Base-by-base conservation (phyloP, 2,113 vertebrate genomes). In the Corythornis cristatus region DNA sequence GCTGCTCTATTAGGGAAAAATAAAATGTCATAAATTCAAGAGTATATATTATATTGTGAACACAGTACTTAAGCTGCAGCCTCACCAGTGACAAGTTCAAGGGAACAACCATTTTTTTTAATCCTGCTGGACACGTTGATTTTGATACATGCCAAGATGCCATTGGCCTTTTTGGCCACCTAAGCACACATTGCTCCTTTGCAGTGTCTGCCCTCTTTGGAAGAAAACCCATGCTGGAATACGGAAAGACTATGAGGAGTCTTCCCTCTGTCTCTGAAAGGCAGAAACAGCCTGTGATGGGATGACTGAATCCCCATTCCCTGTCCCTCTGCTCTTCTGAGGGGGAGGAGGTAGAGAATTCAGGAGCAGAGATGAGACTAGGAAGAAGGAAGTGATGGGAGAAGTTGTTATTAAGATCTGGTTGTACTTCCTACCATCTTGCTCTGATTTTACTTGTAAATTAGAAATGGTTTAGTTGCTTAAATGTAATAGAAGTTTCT, bases 21-120 rank as follows among this genome's bases (percentile, higher is more conserved):
- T 90, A 95, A 94, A 95, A 75, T 92, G 70, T 83, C 70, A 95
- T 91, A 31, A 83, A 33, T 61, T 94, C 66, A 90, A 82, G 89
- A 88, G 29, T 87, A 35, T 35, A 35, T 35, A 35, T 35, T 35
- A 35, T 35, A 35, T 35, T 35, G 35, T 48, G 46, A 21, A 48
- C 46, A 48, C 46, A 48, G 17, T 21, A 48, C 46, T 48, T 21
- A 48, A 48, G 46, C 46, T 48, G 46, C 21, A 21, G 43, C 46
- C 46, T 48, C 46, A 48, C 46, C 20, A 48, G 46, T 20, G 46
- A 19, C 46, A 48, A 48, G 46, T 48, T 48, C 46, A 48, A 48
- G 20, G 46, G 19, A 19, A 48, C 9, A 21, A 48, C 21, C 46
- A 48, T 21, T 48, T 48, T 48, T 48, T 48, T 11, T 48, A 21